Base-by-base conservation (phyloP, 30 jellyfish, hydroid and myxozoan species). In the Pelagia noctiluca region DNA sequence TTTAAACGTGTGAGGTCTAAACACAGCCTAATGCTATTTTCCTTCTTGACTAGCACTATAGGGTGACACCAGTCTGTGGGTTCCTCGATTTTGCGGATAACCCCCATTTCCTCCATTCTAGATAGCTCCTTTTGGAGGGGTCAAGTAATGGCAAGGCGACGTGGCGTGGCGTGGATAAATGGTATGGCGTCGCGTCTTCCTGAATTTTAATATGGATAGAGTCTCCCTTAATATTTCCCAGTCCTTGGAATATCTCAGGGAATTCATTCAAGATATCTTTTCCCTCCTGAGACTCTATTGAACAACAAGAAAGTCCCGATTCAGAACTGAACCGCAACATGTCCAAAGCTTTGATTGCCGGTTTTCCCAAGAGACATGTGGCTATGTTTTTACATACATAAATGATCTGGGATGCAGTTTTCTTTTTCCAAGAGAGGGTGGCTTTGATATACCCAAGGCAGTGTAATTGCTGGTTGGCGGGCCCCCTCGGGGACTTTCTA, bases 21-120 rank as follows among this genome's bases (percentile, higher is more conserved):
- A 34, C 89, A 77, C 16, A 77, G 34, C 31, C 89, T 4, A 3
- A 77, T 42, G 31, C 21, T 47, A 26, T 28, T 68, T 67, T 24
- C 35, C 33, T 77, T 80, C 26, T 77, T 31, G 12, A 10, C 83
- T 3, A 34, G 29, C 8, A 77, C 89, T 35, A 77, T 77, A 29
- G 89, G 89, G 0, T 77, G 70, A 38, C 83, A 77, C 83, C 64
- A 77, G 26, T 61, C 89, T 18, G 69, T 32, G 4, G 89, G 89
- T 29, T 77, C 85, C 35, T 77, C 89, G 3, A 77, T 36, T 29
- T 2, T 54, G 35, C 83, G 71, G 38, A 77, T 77, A 26, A 61
- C 89, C 33, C 89, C 89, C 1, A 77, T 8, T 30, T 0, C 0
- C 18, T 21, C 78, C 89, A 77, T 77, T n/a, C 89, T 31, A 19